Percentiles rank a stretch among this genome's conserved stretches.
Evolutionary conservation across 2,797 vertebrate species (phyloP).

Genomic region (Mus caroli): DNA sequence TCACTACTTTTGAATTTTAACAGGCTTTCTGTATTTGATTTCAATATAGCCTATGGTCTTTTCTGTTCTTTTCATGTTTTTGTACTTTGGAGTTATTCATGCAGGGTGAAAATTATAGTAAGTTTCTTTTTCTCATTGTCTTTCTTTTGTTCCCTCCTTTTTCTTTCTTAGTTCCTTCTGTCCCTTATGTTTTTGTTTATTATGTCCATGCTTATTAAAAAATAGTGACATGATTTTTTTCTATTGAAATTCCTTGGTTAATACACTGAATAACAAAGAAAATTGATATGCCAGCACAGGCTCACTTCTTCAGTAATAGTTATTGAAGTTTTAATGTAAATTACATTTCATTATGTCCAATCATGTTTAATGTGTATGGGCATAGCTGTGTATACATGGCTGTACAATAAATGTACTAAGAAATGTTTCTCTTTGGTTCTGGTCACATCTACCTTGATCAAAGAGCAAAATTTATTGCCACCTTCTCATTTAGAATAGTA

Average conservation of each 20-base stretch:
- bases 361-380: neutral
- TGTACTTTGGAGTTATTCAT: slow-evolving; percentile 26
- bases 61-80: neutral
- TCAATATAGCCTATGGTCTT: neutral
- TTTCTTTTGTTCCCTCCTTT: neutral
- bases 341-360: slow-evolving; percentile 29
- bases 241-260: slow-evolving; percentile 1
- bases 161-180: neutral
- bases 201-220: neutral
- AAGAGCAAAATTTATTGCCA: neutral
- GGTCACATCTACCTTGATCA: neutral
- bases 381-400: neutral
- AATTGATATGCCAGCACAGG: neutral
- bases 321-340: neutral
- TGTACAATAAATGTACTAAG: neutral
- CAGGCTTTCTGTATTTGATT: slow-evolving; percentile 29
- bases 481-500: neutral
- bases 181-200: neutral
- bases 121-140: neutral
- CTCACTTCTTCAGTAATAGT: neutral
- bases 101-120: neutral
- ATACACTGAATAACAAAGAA: neutral
- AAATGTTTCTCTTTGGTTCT: neutral
- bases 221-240: neutral
- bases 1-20: slow-evolving; percentile 47